A percentile compares a stretch with the other conserved stretches of the same genome.
Conservation (phyloP, 2,888 invertebrate genomes). For the Drosophila acutilabella region DNA sequence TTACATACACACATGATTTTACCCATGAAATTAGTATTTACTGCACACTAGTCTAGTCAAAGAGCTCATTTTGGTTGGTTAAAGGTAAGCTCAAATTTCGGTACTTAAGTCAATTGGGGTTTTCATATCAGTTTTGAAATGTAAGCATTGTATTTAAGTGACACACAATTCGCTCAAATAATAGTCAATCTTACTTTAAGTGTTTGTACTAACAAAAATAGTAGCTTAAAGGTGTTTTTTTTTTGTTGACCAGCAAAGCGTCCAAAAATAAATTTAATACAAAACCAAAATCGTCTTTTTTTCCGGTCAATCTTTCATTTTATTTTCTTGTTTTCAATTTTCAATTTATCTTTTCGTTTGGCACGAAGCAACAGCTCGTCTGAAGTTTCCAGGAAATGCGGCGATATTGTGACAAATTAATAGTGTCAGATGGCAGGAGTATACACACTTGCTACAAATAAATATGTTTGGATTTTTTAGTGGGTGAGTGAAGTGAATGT, state of each 20-base stretch:
- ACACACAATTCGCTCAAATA: too few relatives aligned
- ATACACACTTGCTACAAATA: slow-evolving; percentile 4
- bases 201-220: background rate
- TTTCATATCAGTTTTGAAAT: too few relatives aligned
- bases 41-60: too few relatives aligned
- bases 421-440: slow-evolving; percentile 16
- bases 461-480: background rate
- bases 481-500: slow-evolving; percentile 6
- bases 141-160: too few relatives aligned
- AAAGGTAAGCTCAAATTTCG: too few relatives aligned
- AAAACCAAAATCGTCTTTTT: slow-evolving; percentile 24
- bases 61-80: too few relatives aligned
- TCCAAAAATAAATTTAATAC: slow-evolving; percentile 9
- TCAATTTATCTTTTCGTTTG: background rate
- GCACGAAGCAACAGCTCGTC: slow-evolving; percentile 10
- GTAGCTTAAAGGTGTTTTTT: background rate
- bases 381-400: slow-evolving; percentile 1
- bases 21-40: background rate
- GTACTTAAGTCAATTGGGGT: too few relatives aligned
- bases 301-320: too few relatives aligned
- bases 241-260: background rate
- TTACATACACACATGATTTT: too few relatives aligned
- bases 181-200: background rate
- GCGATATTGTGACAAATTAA: slow-evolving; percentile 35
- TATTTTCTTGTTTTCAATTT: slow-evolving; percentile 10